Evolutionary conservation across 1,140 invertebrate species (phyloP), one percentile per base, ranked within the genome.

Genomic region (Halesus radiatus): DNA sequence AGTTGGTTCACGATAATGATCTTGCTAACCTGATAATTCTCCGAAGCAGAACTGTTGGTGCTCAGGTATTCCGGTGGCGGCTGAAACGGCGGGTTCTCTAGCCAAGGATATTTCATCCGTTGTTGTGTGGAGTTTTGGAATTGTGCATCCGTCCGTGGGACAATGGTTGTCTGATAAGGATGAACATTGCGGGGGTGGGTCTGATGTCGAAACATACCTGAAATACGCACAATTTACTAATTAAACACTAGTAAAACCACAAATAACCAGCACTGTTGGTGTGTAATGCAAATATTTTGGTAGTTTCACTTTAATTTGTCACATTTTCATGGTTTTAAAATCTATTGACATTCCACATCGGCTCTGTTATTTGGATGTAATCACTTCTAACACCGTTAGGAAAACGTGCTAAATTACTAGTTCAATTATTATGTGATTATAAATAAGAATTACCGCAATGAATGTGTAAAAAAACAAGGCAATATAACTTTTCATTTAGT

Each of bases 81-180:
- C 6, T 85, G 80, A 68, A 78, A 80, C 4, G 79, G 72, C 53
- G 87, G 89, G 82, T 89, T 87, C 70, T 89, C 88, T 18, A 86
- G 84, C 89, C 89, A 90, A 32, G 89, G 89, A 83, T 85, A 89
- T 79, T 89, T 89, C 15, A 85, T 85, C 80, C 89, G 86, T 85
- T 89, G 87, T 84, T 88, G 87, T 7, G 86, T 84, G 15, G 88
- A 88, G 18, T 87, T 85, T 22, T 84, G 81, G 77, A 88, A 87
- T 75, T 90, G 88, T 62, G 88, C 86, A 75, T 89, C 87, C 74
- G 87, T 88, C 22, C 88, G 82, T 18, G 89, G 87, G 18, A 89
- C 87, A 4, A 89, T 85, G 5, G 89, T 90, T 26, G 88, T 89
- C 84, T 90, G 89, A 72, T 90, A 90, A 13, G 89, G 88, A 80